Conservation (phyloP, 2,888 invertebrate species). For the Physocephala rufipes region DNA sequence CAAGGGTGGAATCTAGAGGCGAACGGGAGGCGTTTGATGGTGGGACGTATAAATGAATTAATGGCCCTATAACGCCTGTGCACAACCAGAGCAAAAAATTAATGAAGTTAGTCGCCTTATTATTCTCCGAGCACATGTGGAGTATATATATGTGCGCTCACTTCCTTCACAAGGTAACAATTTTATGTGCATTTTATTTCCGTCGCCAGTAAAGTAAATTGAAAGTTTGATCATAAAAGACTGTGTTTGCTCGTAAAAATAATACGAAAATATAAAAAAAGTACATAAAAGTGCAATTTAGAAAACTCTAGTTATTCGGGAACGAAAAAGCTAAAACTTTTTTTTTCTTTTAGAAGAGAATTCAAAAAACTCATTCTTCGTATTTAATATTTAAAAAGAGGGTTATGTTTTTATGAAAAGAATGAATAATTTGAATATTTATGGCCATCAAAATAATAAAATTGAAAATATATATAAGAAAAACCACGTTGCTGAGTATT, state of each 20-base stretch:
- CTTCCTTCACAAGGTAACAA: background rate
- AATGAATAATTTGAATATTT: too few species aligned
- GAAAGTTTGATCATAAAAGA: conserved; percentile 58
- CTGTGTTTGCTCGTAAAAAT: background rate
- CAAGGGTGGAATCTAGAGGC: background rate
- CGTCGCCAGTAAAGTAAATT: conserved; percentile 48
- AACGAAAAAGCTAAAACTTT: background rate
- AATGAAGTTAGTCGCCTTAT: conserved; percentile 39
- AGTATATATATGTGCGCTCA: background rate
- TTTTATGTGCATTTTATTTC: background rate
- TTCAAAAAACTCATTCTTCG: too few species aligned
- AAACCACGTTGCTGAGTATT: too few species aligned
- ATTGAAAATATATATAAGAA: too few species aligned
- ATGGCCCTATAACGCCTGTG: too few species aligned
- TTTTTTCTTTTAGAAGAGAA: too few species aligned
- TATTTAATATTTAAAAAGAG: too few species aligned
- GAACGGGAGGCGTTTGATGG: too few species aligned
- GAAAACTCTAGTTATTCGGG: background rate
- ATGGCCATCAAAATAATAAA: too few species aligned
- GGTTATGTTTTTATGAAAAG: too few species aligned
- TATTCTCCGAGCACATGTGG: too few species aligned
- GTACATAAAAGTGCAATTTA: background rate
- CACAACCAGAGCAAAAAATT: conserved; percentile 50
- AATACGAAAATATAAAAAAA: background rate
- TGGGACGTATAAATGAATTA: too few species aligned